Conservation (phyloP, 2,888 invertebrate species). For the Eristalis pertinax region DNA sequence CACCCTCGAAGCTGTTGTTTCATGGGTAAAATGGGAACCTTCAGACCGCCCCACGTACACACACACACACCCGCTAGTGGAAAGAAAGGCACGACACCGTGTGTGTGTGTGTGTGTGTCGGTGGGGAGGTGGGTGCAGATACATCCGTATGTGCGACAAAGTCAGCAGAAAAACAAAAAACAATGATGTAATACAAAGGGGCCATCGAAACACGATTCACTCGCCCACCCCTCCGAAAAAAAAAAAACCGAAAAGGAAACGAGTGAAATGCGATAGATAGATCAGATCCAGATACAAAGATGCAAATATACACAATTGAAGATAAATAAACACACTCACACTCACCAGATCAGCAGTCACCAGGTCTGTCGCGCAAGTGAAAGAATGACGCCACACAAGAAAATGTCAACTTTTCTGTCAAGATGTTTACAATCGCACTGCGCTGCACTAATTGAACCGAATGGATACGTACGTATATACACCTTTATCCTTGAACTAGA, state of each 20-base stretch:
- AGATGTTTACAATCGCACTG: conserved; percentile 40
- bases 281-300: not conserved
- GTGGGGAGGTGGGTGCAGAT: not conserved
- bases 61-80: not conserved
- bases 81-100: conserved; percentile 51
- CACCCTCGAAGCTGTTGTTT: conserved; percentile 29
- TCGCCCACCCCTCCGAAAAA: not conserved
- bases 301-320: conserved; percentile 1
- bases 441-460: conserved; percentile 38
- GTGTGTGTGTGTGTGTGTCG: conserved; percentile 35
- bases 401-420: not conserved
- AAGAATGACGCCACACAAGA: not conserved
- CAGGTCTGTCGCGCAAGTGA: not conserved
- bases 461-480: conserved; percentile 18
- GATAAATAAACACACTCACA: conserved; percentile 10
- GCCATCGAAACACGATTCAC: not conserved
- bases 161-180: conserved; percentile 42
- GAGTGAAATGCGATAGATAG: not conserved
- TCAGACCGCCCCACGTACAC: conserved; percentile 2
- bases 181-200: conserved; percentile 60
- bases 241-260: not conserved
- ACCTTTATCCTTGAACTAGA: conserved; percentile 70
- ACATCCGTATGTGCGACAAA: conserved; percentile 17
- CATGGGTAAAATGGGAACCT: conserved; percentile 18
- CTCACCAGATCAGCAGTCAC: not conserved